Base-by-base conservation (phyloP, 2,113 vertebrate genomes). In the Gavia stellata region DNA sequence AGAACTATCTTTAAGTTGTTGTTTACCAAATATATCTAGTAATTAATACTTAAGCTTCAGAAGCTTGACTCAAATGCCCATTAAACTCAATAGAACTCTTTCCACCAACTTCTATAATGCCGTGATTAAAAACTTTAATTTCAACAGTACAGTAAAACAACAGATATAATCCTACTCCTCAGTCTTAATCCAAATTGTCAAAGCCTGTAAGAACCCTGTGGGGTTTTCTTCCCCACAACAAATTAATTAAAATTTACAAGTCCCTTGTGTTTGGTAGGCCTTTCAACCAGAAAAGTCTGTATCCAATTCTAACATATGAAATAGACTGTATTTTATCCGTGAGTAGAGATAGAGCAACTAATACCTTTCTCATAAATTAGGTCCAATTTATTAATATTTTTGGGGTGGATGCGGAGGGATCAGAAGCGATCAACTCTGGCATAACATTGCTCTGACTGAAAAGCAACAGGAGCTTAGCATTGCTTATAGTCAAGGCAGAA, bases 181-280 rank as follows among this genome's bases (percentile, higher is more conserved):
- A 0, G 18, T 75, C 40, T 90, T 77, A 49, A 40, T 8, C 0
- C 6, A 63, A 33, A 71, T 18, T 42, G 5, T 26, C 24, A 28
- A 88, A 75, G 36, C 18, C 49, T 45, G 3, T 16, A 53, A 66
- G 42, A 84, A 84, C 20, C 2, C 4, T 4, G 2, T 36, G 36
- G 3, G 4, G 0, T 2, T 67, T 53, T 45, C 40, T 50, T 2
- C 3, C 10, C 8, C 12, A 7, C 12, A 58, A 62, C 4, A 80
- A 91, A 44, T 72, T 56, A 42, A 59, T 28, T 63, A 38, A 9
- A 40, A 47, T 44, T 65, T 86, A 0, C 4, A 65, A 77, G 9
- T 53, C 14, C 4, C 33, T 65, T 73, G 25, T 12, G 4, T 68
- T 84, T 23, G 45, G 24, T 24, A 77, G 17, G 26, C 14, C 50